These are phyloP conservation scores for Leptopilina myrica DNA, from an alignment of 2,888 invertebrate species.

Conservation along the genomic window DNA sequence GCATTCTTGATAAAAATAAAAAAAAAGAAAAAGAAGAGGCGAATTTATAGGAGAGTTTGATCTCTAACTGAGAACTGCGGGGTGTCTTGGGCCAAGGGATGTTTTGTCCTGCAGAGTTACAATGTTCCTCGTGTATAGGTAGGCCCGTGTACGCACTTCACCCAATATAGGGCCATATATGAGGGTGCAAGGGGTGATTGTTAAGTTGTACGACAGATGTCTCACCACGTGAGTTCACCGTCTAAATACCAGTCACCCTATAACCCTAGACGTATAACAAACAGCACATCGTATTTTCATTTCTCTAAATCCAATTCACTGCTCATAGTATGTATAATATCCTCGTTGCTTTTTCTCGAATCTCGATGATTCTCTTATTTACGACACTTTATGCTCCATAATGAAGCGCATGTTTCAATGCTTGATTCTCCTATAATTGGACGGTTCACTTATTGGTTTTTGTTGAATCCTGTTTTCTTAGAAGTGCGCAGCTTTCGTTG, in stretches of 20 bases:
- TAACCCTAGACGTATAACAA: slow-evolving; percentile 44
- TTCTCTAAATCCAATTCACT: slow-evolving; percentile 57
- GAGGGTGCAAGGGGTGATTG: slow-evolving; percentile 58
- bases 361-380: slow-evolving; percentile 28
- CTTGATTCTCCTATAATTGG: slow-evolving; percentile 21
- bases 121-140: slow-evolving; percentile 47
- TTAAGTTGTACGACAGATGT: slow-evolving; percentile 75
- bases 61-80: slow-evolving; percentile 56
- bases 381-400: background rate
- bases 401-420: slow-evolving; percentile 25
- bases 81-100: slow-evolving; percentile 62
- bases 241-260: slow-evolving; percentile 66
- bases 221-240: slow-evolving; percentile 73
- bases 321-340: slow-evolving; percentile 1
- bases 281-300: slow-evolving; percentile 50
- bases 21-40: background rate
- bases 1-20: background rate
- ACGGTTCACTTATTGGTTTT: slow-evolving; percentile 53
- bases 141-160: slow-evolving; percentile 47
- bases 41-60: slow-evolving; percentile 29
- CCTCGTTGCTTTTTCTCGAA: slow-evolving; percentile 26
- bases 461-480: slow-evolving; percentile 15
- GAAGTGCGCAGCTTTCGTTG: slow-evolving; percentile 10
- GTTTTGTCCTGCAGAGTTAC: slow-evolving; percentile 66
- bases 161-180: slow-evolving; percentile 5